Conservation (phyloP, 1,140 invertebrate genomes). For the Zophobas morio region DNA sequence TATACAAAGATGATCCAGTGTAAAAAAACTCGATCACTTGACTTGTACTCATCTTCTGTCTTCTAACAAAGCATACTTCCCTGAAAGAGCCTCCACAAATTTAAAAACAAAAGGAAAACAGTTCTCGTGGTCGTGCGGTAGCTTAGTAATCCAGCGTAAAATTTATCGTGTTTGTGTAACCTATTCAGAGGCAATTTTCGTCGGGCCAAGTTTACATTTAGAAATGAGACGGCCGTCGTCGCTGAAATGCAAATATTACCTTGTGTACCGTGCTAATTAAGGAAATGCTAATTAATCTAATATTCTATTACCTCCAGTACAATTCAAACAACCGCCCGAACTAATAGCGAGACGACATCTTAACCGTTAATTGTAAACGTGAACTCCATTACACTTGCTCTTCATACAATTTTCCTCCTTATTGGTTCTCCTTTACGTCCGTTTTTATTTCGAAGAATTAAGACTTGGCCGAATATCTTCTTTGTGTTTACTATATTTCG, state of each 20-base stretch:
- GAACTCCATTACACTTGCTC: neutral
- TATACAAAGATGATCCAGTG: too few species aligned
- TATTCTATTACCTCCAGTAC: slow-evolving; percentile 58
- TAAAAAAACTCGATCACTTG: too few species aligned
- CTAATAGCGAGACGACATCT: slow-evolving; percentile 39
- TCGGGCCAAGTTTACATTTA: slow-evolving; percentile 49
- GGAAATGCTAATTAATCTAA: slow-evolving; percentile 61
- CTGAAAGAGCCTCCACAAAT: too few species aligned
- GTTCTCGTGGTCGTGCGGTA: neutral
- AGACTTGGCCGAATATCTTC: slow-evolving; percentile 12
- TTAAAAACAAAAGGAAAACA: neutral
- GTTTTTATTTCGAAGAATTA: neutral
- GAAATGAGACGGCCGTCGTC: slow-evolving; percentile 52
- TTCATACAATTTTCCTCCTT: neutral
- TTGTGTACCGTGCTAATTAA: slow-evolving; percentile 61
- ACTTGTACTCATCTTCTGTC: too few species aligned
- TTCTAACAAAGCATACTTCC: too few species aligned
- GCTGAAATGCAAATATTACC: slow-evolving; percentile 60
- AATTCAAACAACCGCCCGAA: slow-evolving; percentile 37
- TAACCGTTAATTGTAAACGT: slow-evolving; percentile 39
- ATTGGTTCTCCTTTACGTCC: neutral
- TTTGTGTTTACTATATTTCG: slow-evolving; percentile 4
- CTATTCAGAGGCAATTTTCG: slow-evolving; percentile 54
- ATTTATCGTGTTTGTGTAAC: slow-evolving; percentile 53
- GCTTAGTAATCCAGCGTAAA: slow-evolving; percentile 7